Base-by-base conservation (phyloP, 2,797 vertebrate species). In the Aerospiza tachiro region DNA sequence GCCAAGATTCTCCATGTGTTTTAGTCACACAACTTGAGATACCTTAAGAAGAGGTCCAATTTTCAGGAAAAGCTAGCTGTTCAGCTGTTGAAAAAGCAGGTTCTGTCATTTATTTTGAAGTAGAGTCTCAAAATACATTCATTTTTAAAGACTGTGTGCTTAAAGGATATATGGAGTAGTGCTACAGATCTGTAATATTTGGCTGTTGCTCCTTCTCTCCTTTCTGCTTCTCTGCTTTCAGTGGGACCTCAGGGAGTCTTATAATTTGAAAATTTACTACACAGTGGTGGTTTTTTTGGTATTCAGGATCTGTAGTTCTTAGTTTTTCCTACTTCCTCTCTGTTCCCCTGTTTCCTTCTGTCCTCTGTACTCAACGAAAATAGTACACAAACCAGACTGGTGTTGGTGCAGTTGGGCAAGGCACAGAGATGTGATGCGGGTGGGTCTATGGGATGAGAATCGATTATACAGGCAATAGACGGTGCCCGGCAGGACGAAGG, bases 201-300 rank as follows among this genome's bases (percentile, higher is more conserved):
- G 79, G 40, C 61, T 6, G 6, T 36, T 74, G 47, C 26, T 91
- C 44, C 21, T 82, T 86, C 36, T 72, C 62, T 91, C 42, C 36
- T 91, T 80, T 89, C 71, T 80, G 82, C 28, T 92, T 87, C 68
- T 80, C 56, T 62, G n/a, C 79, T 90, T 90, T 90, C 82, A 90
- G 44, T 73, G 25, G 31, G 52, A 83, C 44, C 25, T 56, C 61
- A 63, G 79, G 75, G 52, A 95, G 49, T 81, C n/a, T 71, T 53
- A 83, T 23, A 83, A 61, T 83, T 94, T 53, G 59, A 78, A 82
- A 94, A 88, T 91, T 91, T 95, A 49, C 61, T 91, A 36, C 22
- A 50, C 36, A 56, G 9, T 8, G 3, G 31, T 86, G 35, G 5
- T 5, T 4, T 26, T 58, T 85, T 90, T 65, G 7, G 18, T 80